Evolutionary conservation across 64 coral and sea anemone species (phyloP).

Genomic region (Pocillopora damicornis): DNA sequence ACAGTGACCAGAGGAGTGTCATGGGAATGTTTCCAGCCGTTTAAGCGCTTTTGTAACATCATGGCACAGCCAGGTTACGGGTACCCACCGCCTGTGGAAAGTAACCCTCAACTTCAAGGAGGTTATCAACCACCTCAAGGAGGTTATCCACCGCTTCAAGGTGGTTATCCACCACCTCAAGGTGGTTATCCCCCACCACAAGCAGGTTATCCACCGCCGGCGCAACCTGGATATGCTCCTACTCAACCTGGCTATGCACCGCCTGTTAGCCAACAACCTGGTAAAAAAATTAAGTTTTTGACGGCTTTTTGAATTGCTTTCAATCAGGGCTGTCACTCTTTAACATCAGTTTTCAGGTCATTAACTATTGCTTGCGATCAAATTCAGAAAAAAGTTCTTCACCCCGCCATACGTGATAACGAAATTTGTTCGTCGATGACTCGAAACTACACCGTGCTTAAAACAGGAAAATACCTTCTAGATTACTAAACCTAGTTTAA

Average conservation of each 20-base stretch:
- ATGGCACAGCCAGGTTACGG: slow-evolving; percentile 87
- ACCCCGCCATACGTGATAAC: too few species aligned
- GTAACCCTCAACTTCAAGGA: not conserved
- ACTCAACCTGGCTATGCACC: slow-evolving; percentile 70
- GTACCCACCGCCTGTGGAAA: slow-evolving; percentile 75
- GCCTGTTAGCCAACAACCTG: slow-evolving; percentile 53
- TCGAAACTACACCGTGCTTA: too few species aligned
- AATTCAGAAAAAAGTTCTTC: too few species aligned
- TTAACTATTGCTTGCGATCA: too few species aligned
- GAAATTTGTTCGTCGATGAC: too few species aligned
- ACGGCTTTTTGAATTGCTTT: not conserved
- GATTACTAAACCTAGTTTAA: too few species aligned
- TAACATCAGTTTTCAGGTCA: too few species aligned
- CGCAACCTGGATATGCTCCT: slow-evolving; percentile 37
- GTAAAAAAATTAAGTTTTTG: not conserved
- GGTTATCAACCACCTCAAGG: slow-evolving; percentile 12
- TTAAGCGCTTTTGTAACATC: not conserved
- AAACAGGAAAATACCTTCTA: too few species aligned
- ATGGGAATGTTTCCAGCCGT: too few species aligned
- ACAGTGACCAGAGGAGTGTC: not conserved
- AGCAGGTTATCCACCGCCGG: slow-evolving; percentile 17
- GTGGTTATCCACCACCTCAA: slow-evolving; percentile 34
- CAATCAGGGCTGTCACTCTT: too few species aligned
- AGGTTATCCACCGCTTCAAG: slow-evolving; percentile 49
- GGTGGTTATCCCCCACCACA: slow-evolving; percentile 62